phyloP scores from a whole-genome alignment of 2,888 invertebrate genomes.

The Diachrysia chrysitis region DNA sequence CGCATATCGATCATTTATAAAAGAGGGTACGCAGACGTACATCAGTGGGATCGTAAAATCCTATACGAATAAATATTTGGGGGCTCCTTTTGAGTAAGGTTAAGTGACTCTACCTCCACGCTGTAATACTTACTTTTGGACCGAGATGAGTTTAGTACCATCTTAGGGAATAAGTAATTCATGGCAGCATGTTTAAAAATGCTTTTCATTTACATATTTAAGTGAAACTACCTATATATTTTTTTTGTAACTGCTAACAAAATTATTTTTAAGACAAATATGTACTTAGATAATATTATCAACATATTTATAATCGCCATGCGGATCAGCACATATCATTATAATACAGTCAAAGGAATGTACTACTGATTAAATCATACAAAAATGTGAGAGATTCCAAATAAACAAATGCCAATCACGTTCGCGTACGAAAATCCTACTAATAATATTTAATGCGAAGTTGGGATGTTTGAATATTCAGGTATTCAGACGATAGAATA shows the following conservation, averaged over 20 bases:
- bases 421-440: slow-evolving; percentile 31
- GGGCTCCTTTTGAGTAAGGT: slow-evolving; percentile 40
- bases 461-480: slow-evolving; percentile 5
- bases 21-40: slow-evolving; percentile 48
- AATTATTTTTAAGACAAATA: neutral
- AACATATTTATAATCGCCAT: neutral
- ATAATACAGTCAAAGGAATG: slow-evolving; percentile 15
- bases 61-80: slow-evolving; percentile 48
- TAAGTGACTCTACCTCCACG: slow-evolving; percentile 44
- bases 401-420: slow-evolving; percentile 42
- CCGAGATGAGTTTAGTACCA: slow-evolving; percentile 33
- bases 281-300: neutral
- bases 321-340: slow-evolving; percentile 5
- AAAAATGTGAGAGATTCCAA: slow-evolving; percentile 23
- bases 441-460: slow-evolving; percentile 7
- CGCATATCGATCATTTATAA: slow-evolving; percentile 62
- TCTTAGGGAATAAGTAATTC: slow-evolving; percentile 20
- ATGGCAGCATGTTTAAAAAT: slow-evolving; percentile 16
- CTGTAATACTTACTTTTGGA: slow-evolving; percentile 40
- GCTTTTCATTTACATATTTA: slow-evolving; percentile 3
- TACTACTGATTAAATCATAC: slow-evolving; percentile 20
- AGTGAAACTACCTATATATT: neutral
- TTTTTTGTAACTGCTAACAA: neutral
- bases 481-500: slow-evolving; percentile 3
- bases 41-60: slow-evolving; percentile 53